phyloP scores from a whole-genome alignment of 2,888 invertebrate species.

The Pristionchus japonicus region DNA sequence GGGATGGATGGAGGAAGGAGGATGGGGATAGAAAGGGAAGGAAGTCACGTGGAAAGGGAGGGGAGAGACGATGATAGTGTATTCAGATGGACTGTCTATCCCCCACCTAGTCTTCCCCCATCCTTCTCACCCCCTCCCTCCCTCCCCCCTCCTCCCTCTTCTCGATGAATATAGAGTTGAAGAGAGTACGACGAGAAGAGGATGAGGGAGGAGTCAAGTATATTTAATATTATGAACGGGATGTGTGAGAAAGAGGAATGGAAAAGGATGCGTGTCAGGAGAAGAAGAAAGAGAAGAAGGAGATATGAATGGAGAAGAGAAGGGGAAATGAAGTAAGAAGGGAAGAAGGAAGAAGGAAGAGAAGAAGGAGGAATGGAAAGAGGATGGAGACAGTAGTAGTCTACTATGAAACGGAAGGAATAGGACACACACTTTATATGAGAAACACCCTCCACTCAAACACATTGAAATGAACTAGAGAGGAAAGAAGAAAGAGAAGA shows the following conservation, averaged over 20 bases:
- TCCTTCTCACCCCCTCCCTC: background rate
- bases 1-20: background rate
- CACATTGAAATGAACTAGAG: background rate
- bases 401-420: background rate
- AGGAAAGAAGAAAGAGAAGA: background rate
- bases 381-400: background rate
- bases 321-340: background rate
- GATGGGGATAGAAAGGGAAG: background rate
- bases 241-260: background rate
- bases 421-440: background rate
- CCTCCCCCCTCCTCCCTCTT: background rate
- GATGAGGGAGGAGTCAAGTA: background rate
- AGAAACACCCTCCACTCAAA: background rate
- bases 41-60: background rate
- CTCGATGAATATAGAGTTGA: background rate
- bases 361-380: background rate
- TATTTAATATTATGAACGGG: background rate
- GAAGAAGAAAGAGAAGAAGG: background rate
- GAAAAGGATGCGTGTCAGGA: background rate
- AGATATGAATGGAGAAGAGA: background rate
- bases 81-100: constrained; percentile 8
- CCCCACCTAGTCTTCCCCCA: background rate
- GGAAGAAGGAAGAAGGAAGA: background rate
- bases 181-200: background rate
- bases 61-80: background rate